Percentiles rank a stretch among this genome's conserved stretches.
These are phyloP conservation scores for Drosophila subsilvestris DNA, from an alignment of 2,888 invertebrate genomes.

Conservation along the genomic window DNA sequence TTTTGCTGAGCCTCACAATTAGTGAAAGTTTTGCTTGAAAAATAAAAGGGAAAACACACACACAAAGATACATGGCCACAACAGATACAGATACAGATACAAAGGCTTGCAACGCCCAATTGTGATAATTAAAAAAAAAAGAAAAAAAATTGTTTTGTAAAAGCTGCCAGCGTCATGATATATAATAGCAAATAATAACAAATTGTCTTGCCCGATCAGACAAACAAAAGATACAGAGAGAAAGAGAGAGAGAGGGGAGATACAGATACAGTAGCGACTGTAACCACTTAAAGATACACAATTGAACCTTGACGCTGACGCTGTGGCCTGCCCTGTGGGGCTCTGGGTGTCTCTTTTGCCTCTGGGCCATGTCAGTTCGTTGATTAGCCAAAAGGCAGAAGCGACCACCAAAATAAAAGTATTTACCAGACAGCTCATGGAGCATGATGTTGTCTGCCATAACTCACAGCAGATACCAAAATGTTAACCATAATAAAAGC, in stretches of 20 bases:
- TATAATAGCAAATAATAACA: conserved; percentile 76
- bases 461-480: conserved; percentile 20
- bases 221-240: conserved; percentile 1
- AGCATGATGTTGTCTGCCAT: conserved; percentile 22
- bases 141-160: conserved; percentile 29
- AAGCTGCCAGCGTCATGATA: conserved; percentile 67
- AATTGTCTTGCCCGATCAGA: conserved; percentile 68
- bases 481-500: conserved; percentile 41
- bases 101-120: conserved; percentile 46
- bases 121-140: conserved; percentile 70
- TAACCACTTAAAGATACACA: conserved; percentile 46
- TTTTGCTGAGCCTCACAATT: conserved; percentile 2
- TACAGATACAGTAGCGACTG: conserved; percentile 28
- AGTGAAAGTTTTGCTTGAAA: conserved; percentile 31
- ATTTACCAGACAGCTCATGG: conserved; percentile 42
- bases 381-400: conserved; percentile 51
- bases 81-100: conserved; percentile 35
- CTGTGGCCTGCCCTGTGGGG: too few relatives aligned
- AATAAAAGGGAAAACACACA: background rate
- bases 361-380: conserved; percentile 33
- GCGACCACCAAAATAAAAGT: conserved; percentile 23
- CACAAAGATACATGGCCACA: conserved; percentile 23
- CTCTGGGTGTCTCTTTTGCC: conserved; percentile 39
- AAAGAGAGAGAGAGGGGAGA: conserved; percentile 7
- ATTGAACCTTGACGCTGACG: conserved; percentile 67